phyloP scores from a whole-genome alignment of 2,113 vertebrate species.

The Phyllostomus discolor region DNA sequence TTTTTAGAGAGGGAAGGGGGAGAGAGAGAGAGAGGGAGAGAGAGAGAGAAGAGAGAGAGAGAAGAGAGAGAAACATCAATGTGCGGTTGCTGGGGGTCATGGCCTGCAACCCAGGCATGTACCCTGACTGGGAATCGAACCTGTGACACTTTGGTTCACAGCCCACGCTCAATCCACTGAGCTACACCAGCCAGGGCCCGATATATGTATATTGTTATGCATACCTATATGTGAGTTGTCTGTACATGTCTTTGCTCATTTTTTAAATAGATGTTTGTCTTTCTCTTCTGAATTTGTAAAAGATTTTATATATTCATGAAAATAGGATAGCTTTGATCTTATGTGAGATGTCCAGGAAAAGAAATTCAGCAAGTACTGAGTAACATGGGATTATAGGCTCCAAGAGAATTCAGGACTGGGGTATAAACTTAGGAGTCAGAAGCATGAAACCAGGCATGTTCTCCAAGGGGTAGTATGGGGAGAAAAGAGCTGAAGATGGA shows the following conservation, averaged over 20 bases:
- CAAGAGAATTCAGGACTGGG: conserved; percentile 7
- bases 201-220: background rate
- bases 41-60: no score
- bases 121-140: no score
- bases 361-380: conserved; percentile 34
- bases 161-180: no score
- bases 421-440: conserved; percentile 30
- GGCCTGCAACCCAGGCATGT: no score
- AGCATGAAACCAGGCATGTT: conserved; percentile 29
- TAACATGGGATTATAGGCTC: background rate
- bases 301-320: background rate
- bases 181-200: background rate
- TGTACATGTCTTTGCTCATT: background rate
- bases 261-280: background rate
- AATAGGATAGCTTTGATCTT: conserved; percentile 29
- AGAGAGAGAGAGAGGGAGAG: no score
- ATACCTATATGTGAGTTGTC: background rate
- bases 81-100: no score
- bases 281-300: conserved; percentile 18
- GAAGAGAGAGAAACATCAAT: no score
- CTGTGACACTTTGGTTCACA: no score
- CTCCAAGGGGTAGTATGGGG: background rate
- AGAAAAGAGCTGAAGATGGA: background rate
- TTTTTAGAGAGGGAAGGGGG: no score
- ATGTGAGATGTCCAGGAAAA: background rate